Evolutionary conservation across 2,797 vertebrate species (phyloP), one percentile per base, ranked within the genome.

Genomic region (Sternarchorhynchus goeldii): DNA sequence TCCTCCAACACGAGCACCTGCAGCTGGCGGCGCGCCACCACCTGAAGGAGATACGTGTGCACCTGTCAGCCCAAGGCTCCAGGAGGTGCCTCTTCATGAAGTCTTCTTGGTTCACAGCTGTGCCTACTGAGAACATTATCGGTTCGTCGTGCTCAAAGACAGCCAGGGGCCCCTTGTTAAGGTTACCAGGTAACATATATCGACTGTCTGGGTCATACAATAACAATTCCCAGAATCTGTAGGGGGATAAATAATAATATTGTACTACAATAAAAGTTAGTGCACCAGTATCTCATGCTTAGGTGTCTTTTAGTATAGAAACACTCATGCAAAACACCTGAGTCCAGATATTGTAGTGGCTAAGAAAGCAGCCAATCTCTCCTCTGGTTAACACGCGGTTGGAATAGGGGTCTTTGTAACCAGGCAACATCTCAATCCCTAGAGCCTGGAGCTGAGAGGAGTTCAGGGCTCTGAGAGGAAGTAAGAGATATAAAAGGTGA

Each of bases 351-450:
- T 94, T 94, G 81, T 96, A 94, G 88, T 99, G 97, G 82, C 97
- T 99, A 17, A 99, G 96, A 88, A 99, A 99, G 90, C 97, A 99
- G 77, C 97, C 96, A 0, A 99, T 96, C 90, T 99, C 97, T 25
- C 97, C 97, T 80, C 95, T 89, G 73, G 97, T 99, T 3, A 99
- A 89, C 0, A 96, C 94, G 32, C 97, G 90, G 20, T 95, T 94
- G 5, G 96, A 97, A 78, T 99, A 99, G 0, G 97, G 97, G 80
- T 99, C 97, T 68, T 87, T 94, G 78, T 98, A 99, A 0, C 86
- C 94, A 0, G 97, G 96, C 68, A 99, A 86, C 95, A 97, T 96
- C 74, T 98, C 96, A n/a, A 98, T 97, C 74, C 94, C 95, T 86
- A 98, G 85, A 2, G 93, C 93, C 86, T 95, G 95, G 75, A 99